Evolutionary conservation across 2,888 invertebrate species (phyloP).

Genomic region (Conistra vaccinii): DNA sequence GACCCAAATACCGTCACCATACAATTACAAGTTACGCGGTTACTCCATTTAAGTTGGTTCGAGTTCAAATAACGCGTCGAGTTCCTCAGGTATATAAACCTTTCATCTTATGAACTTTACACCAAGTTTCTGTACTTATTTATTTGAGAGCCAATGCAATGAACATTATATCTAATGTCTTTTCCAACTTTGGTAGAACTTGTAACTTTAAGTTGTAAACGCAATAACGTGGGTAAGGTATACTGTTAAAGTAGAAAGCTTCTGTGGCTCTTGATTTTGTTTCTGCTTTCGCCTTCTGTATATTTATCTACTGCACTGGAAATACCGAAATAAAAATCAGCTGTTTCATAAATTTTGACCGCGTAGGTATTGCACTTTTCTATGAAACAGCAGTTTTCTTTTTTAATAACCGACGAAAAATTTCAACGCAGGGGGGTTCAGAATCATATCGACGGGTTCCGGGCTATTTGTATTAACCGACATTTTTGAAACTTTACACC

Average conservation of each 20-base stretch:
- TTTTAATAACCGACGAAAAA: no score
- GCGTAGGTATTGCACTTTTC: no score
- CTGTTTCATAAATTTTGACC: no score
- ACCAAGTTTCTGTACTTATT: constrained; percentile 31
- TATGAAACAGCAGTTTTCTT: no score
- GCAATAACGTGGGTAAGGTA: constrained; percentile 22
- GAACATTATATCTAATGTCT: constrained; percentile 33
- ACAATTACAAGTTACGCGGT: constrained; percentile 14
- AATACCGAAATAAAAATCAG: no score
- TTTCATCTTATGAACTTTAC: constrained; percentile 18
- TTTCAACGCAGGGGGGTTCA: no score
- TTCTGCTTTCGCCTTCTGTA: background rate
- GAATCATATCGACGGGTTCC: no score
- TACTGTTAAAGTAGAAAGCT: background rate
- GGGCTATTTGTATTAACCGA: no score
- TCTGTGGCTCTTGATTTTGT: background rate
- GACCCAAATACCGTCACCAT: background rate
- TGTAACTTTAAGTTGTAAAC: constrained; percentile 8
- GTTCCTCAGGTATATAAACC: constrained; percentile 28
- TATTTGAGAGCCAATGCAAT: constrained; percentile 39
- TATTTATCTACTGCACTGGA: background rate
- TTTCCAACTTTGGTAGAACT: constrained; percentile 27
- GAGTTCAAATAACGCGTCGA: constrained; percentile 17
- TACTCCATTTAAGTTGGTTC: constrained; percentile 25
- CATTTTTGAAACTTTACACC: no score